These are phyloP conservation scores for Meloe dianella DNA, from an alignment of 2,888 invertebrate genomes.

Conservation along the genomic window DNA sequence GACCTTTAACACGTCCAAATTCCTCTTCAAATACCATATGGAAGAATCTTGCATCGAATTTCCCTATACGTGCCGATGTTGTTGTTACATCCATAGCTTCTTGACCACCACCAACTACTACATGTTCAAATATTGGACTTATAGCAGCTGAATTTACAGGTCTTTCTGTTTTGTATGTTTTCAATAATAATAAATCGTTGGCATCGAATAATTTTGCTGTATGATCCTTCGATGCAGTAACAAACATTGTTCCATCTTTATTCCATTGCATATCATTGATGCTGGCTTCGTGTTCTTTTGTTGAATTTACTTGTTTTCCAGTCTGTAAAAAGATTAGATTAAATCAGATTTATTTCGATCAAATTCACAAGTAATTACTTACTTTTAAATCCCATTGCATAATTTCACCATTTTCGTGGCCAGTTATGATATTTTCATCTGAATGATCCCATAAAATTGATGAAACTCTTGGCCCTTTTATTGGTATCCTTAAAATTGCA, in stretches of 20 bases:
- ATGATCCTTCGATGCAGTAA: slow-evolving; percentile 96
- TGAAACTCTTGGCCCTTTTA: slow-evolving; percentile 84
- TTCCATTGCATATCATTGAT: slow-evolving; percentile 98
- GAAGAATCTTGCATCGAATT: slow-evolving; percentile 95
- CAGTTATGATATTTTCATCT: slow-evolving; percentile 90
- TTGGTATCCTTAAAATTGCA: slow-evolving; percentile 80
- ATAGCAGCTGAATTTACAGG: slow-evolving; percentile 98
- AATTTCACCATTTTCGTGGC: slow-evolving; percentile 93
- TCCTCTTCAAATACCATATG: slow-evolving; percentile 97
- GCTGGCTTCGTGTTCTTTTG: slow-evolving; percentile 81
- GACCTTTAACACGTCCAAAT: slow-evolving; percentile 97
- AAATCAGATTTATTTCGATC: neutral
- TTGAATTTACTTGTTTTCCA: slow-evolving; percentile 78
- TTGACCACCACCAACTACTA: slow-evolving; percentile 97
- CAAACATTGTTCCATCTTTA: slow-evolving; percentile 92
- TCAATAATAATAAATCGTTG: slow-evolving; percentile 82
- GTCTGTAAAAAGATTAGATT: slow-evolving; percentile 64
- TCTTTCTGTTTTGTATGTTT: slow-evolving; percentile 96
- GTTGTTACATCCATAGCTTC: slow-evolving; percentile 99
- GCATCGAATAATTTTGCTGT: slow-evolving; percentile 95
- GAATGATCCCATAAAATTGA: slow-evolving; percentile 93
- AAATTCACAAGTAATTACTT: slow-evolving; percentile 25
- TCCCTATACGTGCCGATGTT: slow-evolving; percentile 90
- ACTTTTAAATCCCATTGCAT: slow-evolving; percentile 92
- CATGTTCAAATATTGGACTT: slow-evolving; percentile 94